Evolutionary conservation across 2,113 vertebrate species (phyloP), one percentile per base, ranked within the genome.

Genomic region (Microcebus tavaratra): DNA sequence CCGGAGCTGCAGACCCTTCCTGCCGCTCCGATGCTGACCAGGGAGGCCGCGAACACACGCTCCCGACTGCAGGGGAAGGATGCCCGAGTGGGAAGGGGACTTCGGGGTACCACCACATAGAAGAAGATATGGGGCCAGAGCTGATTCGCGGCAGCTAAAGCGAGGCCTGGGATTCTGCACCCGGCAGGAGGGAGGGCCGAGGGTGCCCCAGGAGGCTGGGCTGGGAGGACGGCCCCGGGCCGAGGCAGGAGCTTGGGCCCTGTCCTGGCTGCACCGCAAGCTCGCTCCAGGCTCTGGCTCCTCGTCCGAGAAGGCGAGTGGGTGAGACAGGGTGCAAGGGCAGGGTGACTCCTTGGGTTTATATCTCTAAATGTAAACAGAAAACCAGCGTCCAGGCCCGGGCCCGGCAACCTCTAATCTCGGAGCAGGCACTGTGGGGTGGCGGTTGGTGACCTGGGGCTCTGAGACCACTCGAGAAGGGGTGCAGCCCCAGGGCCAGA

Each of bases 1-100:
- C 20, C 17, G 31, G 50, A 81, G 36, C 70, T 87, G 48, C 42
- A 31, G 25, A 50, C 48, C 48, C 11, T 18, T 18, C 42, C n/a
- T 2, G 1, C 48, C 11, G 9, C 36, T 1, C 6, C 3, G 7
- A 59, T 1, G 34, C 42, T 0, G 11, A 18, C 5, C 18, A 18
- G 34, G 1, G 31, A 29, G 53, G 25, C 79, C 15, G 15, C 9
- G 36, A 4, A 72, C 20, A 8, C 20, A n/a, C 6, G 0, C 6
- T 36, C 2, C 8, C 2, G 1, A 57, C 45, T 0, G 55, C 45
- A 1, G 65, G 80, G 79, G 73, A 75, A 68, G 39, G 20, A 6
- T 0, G 10, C 39, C 36, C 0, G 6, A 39, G 31, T 25, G 45
- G 80, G 27, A 63, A 55, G 84, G 9, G n/a, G 42, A 20, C 42